A percentile compares a stretch with the other conserved stretches of the same genome.
Evolutionary conservation across 2,888 invertebrate genomes (phyloP).

Genomic region (Neoscelio sp.): DNA sequence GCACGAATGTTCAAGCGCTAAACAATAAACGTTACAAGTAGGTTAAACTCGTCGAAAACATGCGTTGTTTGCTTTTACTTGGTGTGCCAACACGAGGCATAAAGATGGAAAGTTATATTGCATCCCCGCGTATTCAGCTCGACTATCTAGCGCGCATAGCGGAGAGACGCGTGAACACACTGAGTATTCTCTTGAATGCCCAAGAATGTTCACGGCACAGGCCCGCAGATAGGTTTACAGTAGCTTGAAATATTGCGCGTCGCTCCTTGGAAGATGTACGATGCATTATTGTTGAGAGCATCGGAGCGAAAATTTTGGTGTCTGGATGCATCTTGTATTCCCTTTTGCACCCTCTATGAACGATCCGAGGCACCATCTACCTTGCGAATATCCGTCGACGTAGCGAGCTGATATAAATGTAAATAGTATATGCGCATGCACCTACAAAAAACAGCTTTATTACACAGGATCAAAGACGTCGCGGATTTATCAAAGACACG

Average conservation of each 20-base stretch:
- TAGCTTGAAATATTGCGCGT: slow-evolving; percentile 81
- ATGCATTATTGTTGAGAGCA: slow-evolving; percentile 82
- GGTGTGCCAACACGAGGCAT: slow-evolving; percentile 7
- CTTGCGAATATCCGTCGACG: slow-evolving; percentile 68
- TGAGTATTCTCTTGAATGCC: slow-evolving; percentile 56
- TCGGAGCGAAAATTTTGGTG: slow-evolving; percentile 81
- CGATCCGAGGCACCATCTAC: slow-evolving; percentile 47
- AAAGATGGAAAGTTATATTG: slow-evolving; percentile 39
- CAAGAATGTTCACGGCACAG: slow-evolving; percentile 59
- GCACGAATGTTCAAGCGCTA: background rate
- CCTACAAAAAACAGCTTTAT: slow-evolving; percentile 77
- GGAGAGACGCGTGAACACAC: slow-evolving; percentile 61
- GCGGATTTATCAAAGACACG: too few species aligned
- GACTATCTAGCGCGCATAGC: slow-evolving; percentile 48
- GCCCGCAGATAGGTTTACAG: slow-evolving; percentile 70
- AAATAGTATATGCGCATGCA: slow-evolving; percentile 80
- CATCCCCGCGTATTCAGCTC: slow-evolving; percentile 36
- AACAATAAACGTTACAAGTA: slow-evolving; percentile 12
- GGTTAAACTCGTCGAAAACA: slow-evolving; percentile 40
- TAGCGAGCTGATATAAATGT: slow-evolving; percentile 78
- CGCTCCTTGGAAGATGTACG: slow-evolving; percentile 80
- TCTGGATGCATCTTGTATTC: slow-evolving; percentile 76
- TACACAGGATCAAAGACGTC: slow-evolving; percentile 76
- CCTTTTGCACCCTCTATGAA: slow-evolving; percentile 62
- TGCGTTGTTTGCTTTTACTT: slow-evolving; percentile 10